Conservation (phyloP, 2,888 invertebrate genomes). For the Dysmachus trigonus region DNA sequence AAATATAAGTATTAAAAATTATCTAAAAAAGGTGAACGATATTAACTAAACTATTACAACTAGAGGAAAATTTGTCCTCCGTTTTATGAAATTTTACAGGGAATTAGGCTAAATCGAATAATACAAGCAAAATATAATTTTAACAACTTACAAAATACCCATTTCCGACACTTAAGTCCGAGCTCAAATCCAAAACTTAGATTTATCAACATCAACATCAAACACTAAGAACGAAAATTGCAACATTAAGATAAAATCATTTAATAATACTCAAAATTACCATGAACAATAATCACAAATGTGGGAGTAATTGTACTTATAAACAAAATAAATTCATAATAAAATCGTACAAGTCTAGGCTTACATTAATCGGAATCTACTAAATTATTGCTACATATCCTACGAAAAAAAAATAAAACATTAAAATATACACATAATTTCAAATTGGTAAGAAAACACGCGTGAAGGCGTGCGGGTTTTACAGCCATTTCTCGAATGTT, state of each 20-base stretch:
- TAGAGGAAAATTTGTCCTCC: too few relatives aligned
- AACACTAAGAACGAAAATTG: neutral
- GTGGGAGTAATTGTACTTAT: neutral
- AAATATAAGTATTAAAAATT: too few relatives aligned
- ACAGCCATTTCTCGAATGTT: neutral
- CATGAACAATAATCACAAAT: constrained; percentile 4
- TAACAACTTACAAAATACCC: too few relatives aligned
- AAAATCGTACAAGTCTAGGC: neutral
- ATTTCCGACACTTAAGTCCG: too few relatives aligned
- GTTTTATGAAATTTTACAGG: too few relatives aligned
- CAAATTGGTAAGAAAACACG: neutral
- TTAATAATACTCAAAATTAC: constrained; percentile 7
- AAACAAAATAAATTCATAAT: constrained; percentile 5
- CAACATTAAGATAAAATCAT: neutral
- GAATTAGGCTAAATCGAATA: too few relatives aligned
- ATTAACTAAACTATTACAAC: too few relatives aligned
- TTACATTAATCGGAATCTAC: neutral
- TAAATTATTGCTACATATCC: neutral
- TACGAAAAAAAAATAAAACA: neutral
- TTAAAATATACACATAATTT: neutral
- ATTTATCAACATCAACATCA: neutral
- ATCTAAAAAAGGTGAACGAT: too few relatives aligned
- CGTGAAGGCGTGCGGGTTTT: neutral
- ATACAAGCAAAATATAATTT: neutral
- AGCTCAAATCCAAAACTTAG: too few relatives aligned